These are phyloP conservation scores for Lycorma delicatula DNA, from an alignment of 1,140 invertebrate genomes.

Conservation along the genomic window DNA sequence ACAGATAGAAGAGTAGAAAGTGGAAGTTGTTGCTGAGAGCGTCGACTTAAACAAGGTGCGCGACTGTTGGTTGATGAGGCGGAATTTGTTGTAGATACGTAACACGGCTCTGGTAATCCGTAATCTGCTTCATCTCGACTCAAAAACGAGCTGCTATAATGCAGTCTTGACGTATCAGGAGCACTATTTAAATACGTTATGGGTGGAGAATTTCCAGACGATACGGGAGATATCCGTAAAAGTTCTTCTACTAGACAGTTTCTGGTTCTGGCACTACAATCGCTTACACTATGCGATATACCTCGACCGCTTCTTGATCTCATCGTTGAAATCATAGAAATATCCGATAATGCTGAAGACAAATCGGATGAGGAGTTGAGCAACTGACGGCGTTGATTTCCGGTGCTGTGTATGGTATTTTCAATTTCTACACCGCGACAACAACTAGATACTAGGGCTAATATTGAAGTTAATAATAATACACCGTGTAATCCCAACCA, in stretches of 20 bases:
- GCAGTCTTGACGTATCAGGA: slow-evolving; percentile 17
- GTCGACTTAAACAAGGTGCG: slow-evolving; percentile 28
- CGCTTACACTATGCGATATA: slow-evolving; percentile 21
- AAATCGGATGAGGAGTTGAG: slow-evolving; percentile 25
- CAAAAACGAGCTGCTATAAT: slow-evolving; percentile 9
- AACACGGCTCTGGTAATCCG: slow-evolving; percentile 28
- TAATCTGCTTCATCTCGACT: slow-evolving; percentile 19
- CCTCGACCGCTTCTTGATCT: slow-evolving; percentile 14
- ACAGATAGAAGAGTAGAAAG: slow-evolving; percentile 42
- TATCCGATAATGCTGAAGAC: slow-evolving; percentile 27
- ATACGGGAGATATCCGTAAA: slow-evolving; percentile 15
- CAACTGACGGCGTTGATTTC: slow-evolving; percentile 14
- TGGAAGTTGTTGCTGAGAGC: slow-evolving; percentile 30
- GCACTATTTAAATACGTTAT: slow-evolving; percentile 20
- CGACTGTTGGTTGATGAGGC: slow-evolving; percentile 41
- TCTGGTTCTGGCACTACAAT: slow-evolving; percentile 19
- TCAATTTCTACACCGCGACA: too few relatives aligned
- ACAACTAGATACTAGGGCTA: slow-evolving; percentile 29
- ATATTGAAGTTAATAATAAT: slow-evolving; percentile 35
- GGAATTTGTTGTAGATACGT: slow-evolving; percentile 35
- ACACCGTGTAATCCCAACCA: slow-evolving; percentile 41
- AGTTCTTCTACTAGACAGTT: slow-evolving; percentile 24
- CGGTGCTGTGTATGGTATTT: too few relatives aligned
- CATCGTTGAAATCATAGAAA: slow-evolving; percentile 21
- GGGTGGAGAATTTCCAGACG: slow-evolving; percentile 11